Percentiles rank a stretch among this genome's conserved stretches.
Conservation (phyloP, 2,113 vertebrate genomes). For the Ariopsis seemanni region DNA sequence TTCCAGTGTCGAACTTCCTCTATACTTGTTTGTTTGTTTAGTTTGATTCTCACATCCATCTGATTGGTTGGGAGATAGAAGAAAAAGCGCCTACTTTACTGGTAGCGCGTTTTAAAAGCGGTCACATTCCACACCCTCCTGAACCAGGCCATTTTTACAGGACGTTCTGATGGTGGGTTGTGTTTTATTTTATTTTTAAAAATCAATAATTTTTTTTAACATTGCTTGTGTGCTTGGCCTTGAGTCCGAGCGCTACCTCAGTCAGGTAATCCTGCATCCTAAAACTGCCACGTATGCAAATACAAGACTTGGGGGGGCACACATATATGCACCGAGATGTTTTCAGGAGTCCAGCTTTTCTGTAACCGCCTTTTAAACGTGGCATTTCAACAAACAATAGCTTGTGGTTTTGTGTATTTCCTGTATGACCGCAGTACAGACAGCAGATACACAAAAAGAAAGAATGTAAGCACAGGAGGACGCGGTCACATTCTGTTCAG, state of each 20-base stretch:
- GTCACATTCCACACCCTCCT: background rate
- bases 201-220: too few species aligned
- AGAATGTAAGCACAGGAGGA: constrained; percentile 19
- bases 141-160: background rate
- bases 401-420: constrained; percentile 19
- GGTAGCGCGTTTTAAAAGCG: too few species aligned
- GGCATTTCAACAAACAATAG: constrained; percentile 16
- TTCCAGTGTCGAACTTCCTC: background rate
- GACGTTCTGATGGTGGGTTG: background rate
- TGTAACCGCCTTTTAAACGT: background rate
- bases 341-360: background rate
- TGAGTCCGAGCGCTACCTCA: background rate
- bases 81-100: background rate
- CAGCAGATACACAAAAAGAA: constrained; percentile 1
- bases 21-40: background rate
- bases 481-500: constrained; percentile 12
- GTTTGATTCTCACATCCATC: background rate
- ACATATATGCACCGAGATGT: background rate
- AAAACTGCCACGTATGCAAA: constrained; percentile 5
- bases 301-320: background rate
- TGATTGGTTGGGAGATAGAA: background rate
- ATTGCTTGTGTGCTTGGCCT: background rate
- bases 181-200: background rate
- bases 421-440: background rate
- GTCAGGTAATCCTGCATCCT: background rate